A percentile compares a stretch with the other conserved stretches of the same genome.
Conservation (phyloP, 2,797 vertebrate species). For the Echeneis naucrates region DNA sequence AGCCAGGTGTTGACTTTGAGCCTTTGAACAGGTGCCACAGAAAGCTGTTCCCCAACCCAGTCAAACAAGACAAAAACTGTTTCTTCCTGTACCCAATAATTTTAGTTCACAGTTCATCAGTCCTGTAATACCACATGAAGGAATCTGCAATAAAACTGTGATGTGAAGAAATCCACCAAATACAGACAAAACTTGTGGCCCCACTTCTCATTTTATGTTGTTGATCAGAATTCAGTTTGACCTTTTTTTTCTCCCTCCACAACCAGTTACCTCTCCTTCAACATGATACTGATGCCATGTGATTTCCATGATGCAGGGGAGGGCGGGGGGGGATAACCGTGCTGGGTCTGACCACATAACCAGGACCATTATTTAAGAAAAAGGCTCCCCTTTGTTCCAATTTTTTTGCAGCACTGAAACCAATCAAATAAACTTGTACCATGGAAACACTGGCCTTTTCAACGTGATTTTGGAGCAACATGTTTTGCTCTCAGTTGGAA, state of each 20-base stretch:
- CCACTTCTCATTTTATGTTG: background rate
- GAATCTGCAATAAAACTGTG: too few relatives aligned
- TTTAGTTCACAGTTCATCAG: too few relatives aligned
- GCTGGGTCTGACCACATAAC: background rate
- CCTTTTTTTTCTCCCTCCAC: background rate
- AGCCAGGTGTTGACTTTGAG: too few relatives aligned
- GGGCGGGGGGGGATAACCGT: background rate
- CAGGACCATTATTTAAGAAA: background rate
- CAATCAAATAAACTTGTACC: background rate
- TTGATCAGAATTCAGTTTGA: background rate
- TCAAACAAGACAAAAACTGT: too few relatives aligned
- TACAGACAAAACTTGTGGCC: background rate
- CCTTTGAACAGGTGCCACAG: too few relatives aligned
- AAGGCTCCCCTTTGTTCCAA: slow-evolving; percentile 4
- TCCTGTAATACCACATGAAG: too few relatives aligned
- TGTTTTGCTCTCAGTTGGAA: background rate
- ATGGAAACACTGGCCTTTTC: background rate
- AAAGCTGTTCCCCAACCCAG: too few relatives aligned
- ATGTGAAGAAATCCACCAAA: too few relatives aligned
- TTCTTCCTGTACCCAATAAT: too few relatives aligned
- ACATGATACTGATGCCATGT: background rate
- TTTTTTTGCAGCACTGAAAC: background rate
- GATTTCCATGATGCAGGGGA: background rate
- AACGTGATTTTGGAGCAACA: background rate
- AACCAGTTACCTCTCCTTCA: background rate